A percentile compares a stretch with the other conserved stretches of the same genome.
Evolutionary conservation across 2,797 vertebrate genomes (phyloP).

Genomic region (Chaenodraco wilsoni): DNA sequence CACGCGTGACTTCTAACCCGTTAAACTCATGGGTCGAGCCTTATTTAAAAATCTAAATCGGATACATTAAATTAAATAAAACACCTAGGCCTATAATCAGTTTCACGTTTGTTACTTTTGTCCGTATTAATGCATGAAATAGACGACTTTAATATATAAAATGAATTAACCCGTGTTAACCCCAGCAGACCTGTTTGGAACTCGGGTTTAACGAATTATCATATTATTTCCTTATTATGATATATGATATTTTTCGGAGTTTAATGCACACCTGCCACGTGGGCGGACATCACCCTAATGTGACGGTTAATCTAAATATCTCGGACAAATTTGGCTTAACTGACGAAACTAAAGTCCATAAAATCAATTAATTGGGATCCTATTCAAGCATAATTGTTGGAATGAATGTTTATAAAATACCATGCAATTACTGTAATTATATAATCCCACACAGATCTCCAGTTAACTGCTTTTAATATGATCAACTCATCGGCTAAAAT

Average conservation of each 20-base stretch:
- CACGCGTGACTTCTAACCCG: background rate
- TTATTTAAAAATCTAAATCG: background rate
- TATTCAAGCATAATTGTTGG: slow-evolving; percentile 59
- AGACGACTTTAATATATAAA: background rate
- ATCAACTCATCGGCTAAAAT: slow-evolving; percentile 51
- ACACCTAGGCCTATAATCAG: background rate
- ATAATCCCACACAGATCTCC: slow-evolving; percentile 66
- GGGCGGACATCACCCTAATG: background rate
- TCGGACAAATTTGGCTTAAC: slow-evolving; percentile 47
- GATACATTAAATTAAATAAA: background rate
- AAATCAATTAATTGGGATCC: slow-evolving; percentile 56
- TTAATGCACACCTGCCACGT: background rate
- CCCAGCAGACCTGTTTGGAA: background rate
- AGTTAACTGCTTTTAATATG: slow-evolving; percentile 45
- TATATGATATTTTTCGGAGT: background rate
- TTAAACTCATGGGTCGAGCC: slow-evolving; percentile 20
- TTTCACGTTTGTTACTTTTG: background rate
- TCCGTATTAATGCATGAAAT: slow-evolving; percentile 1
- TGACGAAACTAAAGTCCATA: slow-evolving; percentile 45
- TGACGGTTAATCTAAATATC: slow-evolving; percentile 32
- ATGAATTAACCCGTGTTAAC: background rate
- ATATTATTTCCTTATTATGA: background rate
- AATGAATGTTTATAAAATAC: slow-evolving; percentile 63
- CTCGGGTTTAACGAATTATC: background rate
- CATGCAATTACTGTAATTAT: slow-evolving; percentile 73